Evolutionary conservation across 2,888 invertebrate species (phyloP), one percentile per base, ranked within the genome.

Genomic region (Hymenopus coronatus): DNA sequence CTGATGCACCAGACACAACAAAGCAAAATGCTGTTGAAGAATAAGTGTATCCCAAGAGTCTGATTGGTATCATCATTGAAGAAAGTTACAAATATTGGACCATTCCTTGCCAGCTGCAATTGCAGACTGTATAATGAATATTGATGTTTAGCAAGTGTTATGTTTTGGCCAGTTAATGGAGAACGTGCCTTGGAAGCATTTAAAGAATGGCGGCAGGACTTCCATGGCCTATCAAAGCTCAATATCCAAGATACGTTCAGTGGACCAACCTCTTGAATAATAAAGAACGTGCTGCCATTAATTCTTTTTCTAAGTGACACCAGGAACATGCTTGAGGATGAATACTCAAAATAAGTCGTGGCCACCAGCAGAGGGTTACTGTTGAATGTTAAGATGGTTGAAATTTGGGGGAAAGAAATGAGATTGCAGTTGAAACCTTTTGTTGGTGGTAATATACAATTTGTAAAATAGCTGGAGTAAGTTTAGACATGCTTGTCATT

Each of bases 21-120:
- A 83, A 83, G 12, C 84, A 88, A 70, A 33, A 84, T 33, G 70
- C 88, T 85, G 88, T 88, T 3, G 88, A 88, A 88, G 88, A 88
- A 70, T 88, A 88, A 85, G 33, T 33, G 46, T n/a, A 85, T n/a
- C 33, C n/a, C n/a, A 85, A 85, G 40, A 40, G 46, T 40, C 27
- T n/a, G 27, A 28, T 85, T 33, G 27, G 28, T 46, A 46, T 85
- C 85, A 40, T 27, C 28, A 40, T 85, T 46, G 83, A 88, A 83
- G n/a, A 33, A 85, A 81, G 85, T 85, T 82, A 86, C 28, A 86
- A 20, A 27, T 81, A 83, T 84, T 88, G 88, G 84, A 88, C 83
- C 33, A 85, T 88, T 88, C 40, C 85, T 33, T 27, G 27, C 54
- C 54, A 70, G 54, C 54, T 70, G 54, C 54, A 70, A 70, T 70